Evolutionary conservation across 2,113 vertebrate species (phyloP).

Genomic region (Rhinopomastus cyanomelas): DNA sequence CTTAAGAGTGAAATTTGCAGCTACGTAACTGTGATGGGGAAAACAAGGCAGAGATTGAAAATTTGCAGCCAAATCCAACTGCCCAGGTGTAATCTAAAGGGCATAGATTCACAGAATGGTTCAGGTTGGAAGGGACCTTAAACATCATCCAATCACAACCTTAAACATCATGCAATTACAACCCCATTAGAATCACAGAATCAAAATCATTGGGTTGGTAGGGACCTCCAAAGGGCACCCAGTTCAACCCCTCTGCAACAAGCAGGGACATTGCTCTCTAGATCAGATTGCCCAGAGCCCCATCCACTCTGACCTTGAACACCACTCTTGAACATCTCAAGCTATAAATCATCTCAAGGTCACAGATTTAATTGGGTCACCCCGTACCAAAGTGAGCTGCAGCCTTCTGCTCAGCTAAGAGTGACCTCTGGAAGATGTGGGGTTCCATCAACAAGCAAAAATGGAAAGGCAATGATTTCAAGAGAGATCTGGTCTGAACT

Average conservation of each 20-base stretch:
- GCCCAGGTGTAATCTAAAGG: not conserved
- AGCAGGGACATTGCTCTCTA: no score
- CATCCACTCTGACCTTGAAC: no score
- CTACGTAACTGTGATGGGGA: not conserved
- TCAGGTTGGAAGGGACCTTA: no score
- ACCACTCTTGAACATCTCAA: not conserved
- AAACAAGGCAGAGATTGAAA: not conserved
- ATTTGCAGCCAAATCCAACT: not conserved
- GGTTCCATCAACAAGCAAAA: not conserved
- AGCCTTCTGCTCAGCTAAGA: not conserved
- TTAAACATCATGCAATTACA: no score
- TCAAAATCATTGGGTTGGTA: no score
- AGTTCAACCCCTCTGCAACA: no score
- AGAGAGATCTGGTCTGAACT: constrained; percentile 67
- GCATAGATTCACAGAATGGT: not conserved
- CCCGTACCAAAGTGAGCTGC: not conserved
- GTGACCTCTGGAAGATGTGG: not conserved
- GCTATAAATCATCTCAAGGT: not conserved
- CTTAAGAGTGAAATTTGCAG: not conserved
- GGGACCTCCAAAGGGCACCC: no score
- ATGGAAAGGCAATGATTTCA: not conserved
- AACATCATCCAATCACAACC: no score
- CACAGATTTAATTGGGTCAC: not conserved
- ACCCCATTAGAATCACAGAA: no score
- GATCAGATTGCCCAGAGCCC: no score